phyloP scores from a whole-genome alignment of 2,888 invertebrate genomes.

The Octonoba sinensis region DNA sequence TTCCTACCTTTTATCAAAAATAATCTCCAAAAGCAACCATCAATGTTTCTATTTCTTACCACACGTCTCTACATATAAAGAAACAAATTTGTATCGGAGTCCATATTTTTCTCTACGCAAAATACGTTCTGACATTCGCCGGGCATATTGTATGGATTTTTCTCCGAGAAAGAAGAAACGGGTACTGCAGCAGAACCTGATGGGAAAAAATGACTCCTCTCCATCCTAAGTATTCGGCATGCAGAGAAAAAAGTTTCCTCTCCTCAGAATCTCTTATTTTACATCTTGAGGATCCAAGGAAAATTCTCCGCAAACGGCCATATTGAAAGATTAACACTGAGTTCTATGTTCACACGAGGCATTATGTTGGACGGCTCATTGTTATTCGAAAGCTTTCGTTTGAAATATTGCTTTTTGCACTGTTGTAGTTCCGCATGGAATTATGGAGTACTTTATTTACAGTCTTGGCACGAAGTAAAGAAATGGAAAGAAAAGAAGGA shows the following conservation, averaged over 20 bases:
- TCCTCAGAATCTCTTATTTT: slow-evolving; percentile 5
- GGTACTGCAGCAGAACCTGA: too few relatives aligned
- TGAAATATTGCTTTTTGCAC: slow-evolving; percentile 16
- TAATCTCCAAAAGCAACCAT: not conserved
- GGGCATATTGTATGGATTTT: too few relatives aligned
- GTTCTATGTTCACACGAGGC: not conserved
- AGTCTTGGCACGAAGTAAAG: not conserved
- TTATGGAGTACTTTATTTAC: not conserved
- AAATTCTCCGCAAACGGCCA: not conserved
- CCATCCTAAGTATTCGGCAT: too few relatives aligned
- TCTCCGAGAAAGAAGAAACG: too few relatives aligned
- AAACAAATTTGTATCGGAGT: too few relatives aligned
- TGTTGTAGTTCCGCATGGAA: not conserved
- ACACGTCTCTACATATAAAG: not conserved
- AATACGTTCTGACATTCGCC: too few relatives aligned
- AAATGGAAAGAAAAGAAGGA: not conserved
- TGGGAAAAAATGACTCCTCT: too few relatives aligned
- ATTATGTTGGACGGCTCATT: slow-evolving; percentile 20
- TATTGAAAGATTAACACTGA: slow-evolving; percentile 31
- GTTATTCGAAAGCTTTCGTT: slow-evolving; percentile 5
- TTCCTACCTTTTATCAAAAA: slow-evolving; percentile 13
- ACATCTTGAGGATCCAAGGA: slow-evolving; percentile 1
- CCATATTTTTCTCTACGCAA: too few relatives aligned
- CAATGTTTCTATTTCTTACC: not conserved
- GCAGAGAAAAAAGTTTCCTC: not conserved